Evolutionary conservation across 2,113 vertebrate species (phyloP).

Genomic region (Barbus barbus): DNA sequence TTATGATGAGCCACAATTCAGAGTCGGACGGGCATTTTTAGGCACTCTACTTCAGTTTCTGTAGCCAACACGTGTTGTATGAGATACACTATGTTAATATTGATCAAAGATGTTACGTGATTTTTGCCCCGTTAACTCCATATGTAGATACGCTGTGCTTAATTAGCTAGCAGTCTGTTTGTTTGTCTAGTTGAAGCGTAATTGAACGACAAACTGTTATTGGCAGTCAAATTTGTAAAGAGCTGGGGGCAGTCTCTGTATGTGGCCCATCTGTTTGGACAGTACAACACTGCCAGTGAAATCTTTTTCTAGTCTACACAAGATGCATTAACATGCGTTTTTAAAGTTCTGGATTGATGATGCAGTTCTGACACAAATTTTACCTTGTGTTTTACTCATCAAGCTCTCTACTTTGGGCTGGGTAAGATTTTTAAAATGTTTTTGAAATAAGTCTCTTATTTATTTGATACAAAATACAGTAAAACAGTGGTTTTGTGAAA

Average conservation of each 20-base stretch:
- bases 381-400: neutral
- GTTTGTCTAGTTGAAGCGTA: conserved; percentile 73
- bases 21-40: neutral
- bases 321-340: neutral
- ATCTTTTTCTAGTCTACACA: conserved; percentile 57
- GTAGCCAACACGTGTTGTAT: conserved; percentile 30
- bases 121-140: conserved; percentile 59
- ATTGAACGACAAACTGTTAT: conserved; percentile 76
- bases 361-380: neutral
- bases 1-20: neutral
- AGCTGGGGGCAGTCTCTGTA: conserved; percentile 68
- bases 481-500: neutral
- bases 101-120: conserved; percentile 40
- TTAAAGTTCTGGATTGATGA: neutral
- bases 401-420: neutral
- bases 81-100: conserved; percentile 36
- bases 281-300: conserved; percentile 64
- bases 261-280: conserved; percentile 77
- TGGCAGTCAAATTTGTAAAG: conserved; percentile 74
- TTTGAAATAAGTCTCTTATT: neutral
- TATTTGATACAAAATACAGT: neutral
- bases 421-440: neutral
- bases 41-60: neutral
- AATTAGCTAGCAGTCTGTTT: conserved; percentile 71
- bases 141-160: conserved; percentile 58